phyloP scores from a whole-genome alignment of 2,888 invertebrate species.

The Sepioteuthis lessoniana region DNA sequence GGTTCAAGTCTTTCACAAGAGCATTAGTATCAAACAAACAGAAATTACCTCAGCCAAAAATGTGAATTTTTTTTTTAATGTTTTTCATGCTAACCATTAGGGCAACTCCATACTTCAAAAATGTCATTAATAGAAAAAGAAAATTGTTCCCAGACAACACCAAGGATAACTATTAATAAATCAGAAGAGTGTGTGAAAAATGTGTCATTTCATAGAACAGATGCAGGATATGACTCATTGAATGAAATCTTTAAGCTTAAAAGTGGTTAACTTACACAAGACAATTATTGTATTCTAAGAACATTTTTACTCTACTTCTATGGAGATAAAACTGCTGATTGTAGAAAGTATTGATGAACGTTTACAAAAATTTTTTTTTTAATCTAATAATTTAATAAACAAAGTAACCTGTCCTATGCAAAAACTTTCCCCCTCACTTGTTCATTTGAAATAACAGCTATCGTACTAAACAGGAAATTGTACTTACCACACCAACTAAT shows the following conservation, averaged over 20 bases:
- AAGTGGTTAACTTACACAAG: neutral
- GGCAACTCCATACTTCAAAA: neutral
- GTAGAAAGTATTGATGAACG: too few relatives aligned
- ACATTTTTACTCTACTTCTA: neutral
- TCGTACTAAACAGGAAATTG: conserved; percentile 18
- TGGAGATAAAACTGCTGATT: neutral
- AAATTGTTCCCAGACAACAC: conserved; percentile 6
- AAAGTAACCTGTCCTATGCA: neutral
- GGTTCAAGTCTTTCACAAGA: neutral
- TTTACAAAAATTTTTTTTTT: neutral
- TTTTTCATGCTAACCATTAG: neutral
- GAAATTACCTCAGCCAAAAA: neutral
- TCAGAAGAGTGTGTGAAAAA: neutral
- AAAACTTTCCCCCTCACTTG: neutral
- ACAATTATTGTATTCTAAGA: neutral
- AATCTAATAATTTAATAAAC: neutral
- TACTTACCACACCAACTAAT: conserved; percentile 4
- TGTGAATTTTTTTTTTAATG: neutral
- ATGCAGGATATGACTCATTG: neutral
- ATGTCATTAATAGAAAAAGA: neutral
- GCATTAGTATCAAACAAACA: neutral
- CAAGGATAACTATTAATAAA: neutral
- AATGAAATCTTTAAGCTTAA: neutral
- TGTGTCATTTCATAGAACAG: neutral
- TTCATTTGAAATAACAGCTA: neutral